A percentile compares a stretch with the other conserved stretches of the same genome.
Conservation (phyloP, 2,113 vertebrate genomes). For the Nannospalax galili region DNA sequence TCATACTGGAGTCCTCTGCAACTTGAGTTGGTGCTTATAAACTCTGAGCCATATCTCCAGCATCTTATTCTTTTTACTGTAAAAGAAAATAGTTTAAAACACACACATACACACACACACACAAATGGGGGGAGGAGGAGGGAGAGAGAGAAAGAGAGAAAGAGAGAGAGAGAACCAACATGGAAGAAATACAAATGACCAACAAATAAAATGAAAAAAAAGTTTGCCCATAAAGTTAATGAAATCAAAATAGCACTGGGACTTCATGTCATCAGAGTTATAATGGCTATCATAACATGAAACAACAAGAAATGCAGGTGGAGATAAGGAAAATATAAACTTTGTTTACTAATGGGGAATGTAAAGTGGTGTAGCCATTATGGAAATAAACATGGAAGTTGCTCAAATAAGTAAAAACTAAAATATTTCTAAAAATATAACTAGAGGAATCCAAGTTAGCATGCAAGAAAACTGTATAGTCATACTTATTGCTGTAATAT, state of each 20-base stretch:
- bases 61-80: not conserved
- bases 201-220: not conserved
- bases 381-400: not conserved
- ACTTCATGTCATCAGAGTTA: not conserved
- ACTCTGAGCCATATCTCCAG: not conserved
- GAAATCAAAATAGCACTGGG: not conserved
- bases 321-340: not conserved
- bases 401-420: not conserved
- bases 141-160: too few relatives aligned
- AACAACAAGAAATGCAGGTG: too few relatives aligned
- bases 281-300: not conserved
- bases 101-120: not conserved
- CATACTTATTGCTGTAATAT: too few relatives aligned
- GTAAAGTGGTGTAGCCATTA: not conserved
- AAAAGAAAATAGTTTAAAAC: not conserved
- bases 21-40: too few relatives aligned
- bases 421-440: not conserved
- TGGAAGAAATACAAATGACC: not conserved
- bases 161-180: not conserved
- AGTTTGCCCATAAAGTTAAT: not conserved
- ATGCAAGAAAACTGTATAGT: not conserved
- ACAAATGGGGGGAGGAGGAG: too few relatives aligned
- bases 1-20: not conserved
- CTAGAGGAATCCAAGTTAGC: not conserved
- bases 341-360: not conserved